Percentiles rank a stretch among this genome's conserved stretches.
These are phyloP conservation scores for Echeneis naucrates DNA, from an alignment of 2,797 vertebrate genomes.

Conservation along the genomic window DNA sequence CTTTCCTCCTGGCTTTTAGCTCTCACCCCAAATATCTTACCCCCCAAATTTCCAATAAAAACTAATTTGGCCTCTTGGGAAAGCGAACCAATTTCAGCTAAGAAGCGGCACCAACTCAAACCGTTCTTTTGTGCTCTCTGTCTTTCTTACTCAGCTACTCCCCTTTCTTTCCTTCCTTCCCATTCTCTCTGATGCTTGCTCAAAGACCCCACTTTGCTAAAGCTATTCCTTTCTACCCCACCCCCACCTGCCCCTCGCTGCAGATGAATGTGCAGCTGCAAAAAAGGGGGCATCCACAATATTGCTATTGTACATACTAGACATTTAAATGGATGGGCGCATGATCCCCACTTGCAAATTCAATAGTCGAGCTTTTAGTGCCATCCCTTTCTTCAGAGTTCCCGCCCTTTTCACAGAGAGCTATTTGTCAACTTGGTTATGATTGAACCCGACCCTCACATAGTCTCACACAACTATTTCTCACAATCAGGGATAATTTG, in stretches of 20 bases:
- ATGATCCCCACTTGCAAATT: slow-evolving; percentile 54
- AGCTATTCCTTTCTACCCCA: slow-evolving; percentile 28
- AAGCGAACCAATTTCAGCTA: slow-evolving; percentile 61
- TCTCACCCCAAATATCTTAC: slow-evolving; percentile 45
- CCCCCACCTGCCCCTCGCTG: slow-evolving; percentile 47
- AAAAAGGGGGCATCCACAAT: slow-evolving; percentile 39
- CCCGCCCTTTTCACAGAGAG: slow-evolving; percentile 37
- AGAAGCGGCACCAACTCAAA: slow-evolving; percentile 66
- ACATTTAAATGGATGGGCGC: slow-evolving; percentile 53
- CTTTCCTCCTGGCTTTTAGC: slow-evolving; percentile 37
- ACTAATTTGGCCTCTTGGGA: slow-evolving; percentile 73
- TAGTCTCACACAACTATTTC: slow-evolving; percentile 21
- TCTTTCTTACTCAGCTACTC: slow-evolving; percentile 28
- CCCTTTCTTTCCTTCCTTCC: slow-evolving; percentile 14
- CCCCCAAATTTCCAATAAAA: slow-evolving; percentile 70
- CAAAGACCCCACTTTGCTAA: neutral
- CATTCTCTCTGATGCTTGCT: slow-evolving; percentile 41
- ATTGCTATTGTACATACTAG: slow-evolving; percentile 52
- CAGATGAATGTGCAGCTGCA: slow-evolving; percentile 59
- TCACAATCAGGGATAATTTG: slow-evolving; percentile 38
- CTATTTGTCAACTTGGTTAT: slow-evolving; percentile 45
- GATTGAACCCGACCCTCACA: slow-evolving; percentile 7
- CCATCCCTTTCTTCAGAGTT: slow-evolving; percentile 41
- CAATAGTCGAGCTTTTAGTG: slow-evolving; percentile 59
- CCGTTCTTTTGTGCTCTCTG: slow-evolving; percentile 61